Evolutionary conservation across 2,113 vertebrate species (phyloP), one percentile per base, ranked within the genome.

Genomic region (Salvelinus sp.): DNA sequence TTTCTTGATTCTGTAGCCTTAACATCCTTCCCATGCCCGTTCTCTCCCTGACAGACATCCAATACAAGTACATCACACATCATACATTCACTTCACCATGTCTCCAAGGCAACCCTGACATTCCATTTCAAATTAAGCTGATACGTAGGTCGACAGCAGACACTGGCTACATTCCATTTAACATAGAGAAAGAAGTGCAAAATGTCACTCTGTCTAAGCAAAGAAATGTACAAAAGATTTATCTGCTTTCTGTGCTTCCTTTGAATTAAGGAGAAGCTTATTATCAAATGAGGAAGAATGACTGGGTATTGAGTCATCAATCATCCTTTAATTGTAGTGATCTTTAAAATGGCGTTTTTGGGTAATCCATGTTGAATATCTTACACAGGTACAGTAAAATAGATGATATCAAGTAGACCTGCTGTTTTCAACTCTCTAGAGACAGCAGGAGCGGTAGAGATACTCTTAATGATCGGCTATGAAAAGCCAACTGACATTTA

Each of bases 41-140:
- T 75, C 38, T 18, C 50, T 54, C 75, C 64, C 1, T 47, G 69
- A 76, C 76, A 68, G 73, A 72, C 79, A 82, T 76, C 50, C 50
- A 54, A 54, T 54, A 44, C 38, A 20, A 18, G 54, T 57, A 14
- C 54, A 57, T 16, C 54, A 80, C 69, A 80, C 76, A 82, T n/a
- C n/a, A n/a, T n/a, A n/a, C n/a, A 69, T 72, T 78, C 63, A 25
- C 70, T 76, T 81, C 69, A 12, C 66, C 12, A 13, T 58, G 84
- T 89, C 86, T 88, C 90, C 87, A 85, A 82, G 85, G 88, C 84
- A 88, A 90, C 90, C 60, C 80, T 57, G 67, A 79, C 84, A 78
- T 87, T 80, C 80, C 69, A 78, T 86, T 79, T 83, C 62, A 84
- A 85, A 86, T 87, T 80, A 74, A 33, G 33, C 33, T 1, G 6